Percentiles rank a stretch among this genome's conserved stretches.
These are phyloP conservation scores for Macrostomum lignano DNA, from an alignment of 1,140 invertebrate genomes.

Conservation along the genomic window DNA sequence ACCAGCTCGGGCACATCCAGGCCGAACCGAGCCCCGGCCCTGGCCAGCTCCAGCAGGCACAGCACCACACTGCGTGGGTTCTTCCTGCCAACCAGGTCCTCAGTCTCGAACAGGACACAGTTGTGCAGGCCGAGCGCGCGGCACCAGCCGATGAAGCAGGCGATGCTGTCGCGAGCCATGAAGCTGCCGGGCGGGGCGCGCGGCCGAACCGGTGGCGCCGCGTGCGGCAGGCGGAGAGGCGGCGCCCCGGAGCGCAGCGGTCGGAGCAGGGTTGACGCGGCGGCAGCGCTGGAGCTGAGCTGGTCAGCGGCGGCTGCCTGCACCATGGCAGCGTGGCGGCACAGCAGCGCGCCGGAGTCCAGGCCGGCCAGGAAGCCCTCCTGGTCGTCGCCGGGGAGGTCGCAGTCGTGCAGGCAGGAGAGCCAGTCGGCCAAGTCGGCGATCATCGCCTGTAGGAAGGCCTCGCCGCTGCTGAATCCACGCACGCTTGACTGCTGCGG, in stretches of 20 bases:
- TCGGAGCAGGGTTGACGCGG: too few relatives aligned
- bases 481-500: too few relatives aligned
- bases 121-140: constrained; percentile 51
- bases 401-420: constrained; percentile 49
- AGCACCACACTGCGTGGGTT: constrained; percentile 82
- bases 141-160: constrained; percentile 75
- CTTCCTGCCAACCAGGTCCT: constrained; percentile 70
- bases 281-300: constrained; percentile 23
- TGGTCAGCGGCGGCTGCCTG: constrained; percentile 45
- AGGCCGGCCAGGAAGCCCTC: constrained; percentile 50
- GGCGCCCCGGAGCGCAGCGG: too few relatives aligned
- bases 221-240: too few relatives aligned
- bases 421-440: constrained; percentile 85
- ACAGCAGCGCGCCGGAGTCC: constrained; percentile 66
- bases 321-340: constrained; percentile 70
- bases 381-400: constrained; percentile 48
- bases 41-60: constrained; percentile 61
- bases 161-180: constrained; percentile 77
- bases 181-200: constrained; percentile 55
- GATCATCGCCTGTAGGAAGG: constrained; percentile 6
- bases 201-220: constrained; percentile 25
- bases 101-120: constrained; percentile 70
- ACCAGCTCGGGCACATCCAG: constrained; percentile 74
- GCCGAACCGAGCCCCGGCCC: constrained; percentile 54
- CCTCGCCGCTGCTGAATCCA: constrained; percentile 2